Evolutionary conservation across 2,888 invertebrate genomes (phyloP), one percentile per base, ranked within the genome.

Genomic region (Nipponacmea schrenckii): DNA sequence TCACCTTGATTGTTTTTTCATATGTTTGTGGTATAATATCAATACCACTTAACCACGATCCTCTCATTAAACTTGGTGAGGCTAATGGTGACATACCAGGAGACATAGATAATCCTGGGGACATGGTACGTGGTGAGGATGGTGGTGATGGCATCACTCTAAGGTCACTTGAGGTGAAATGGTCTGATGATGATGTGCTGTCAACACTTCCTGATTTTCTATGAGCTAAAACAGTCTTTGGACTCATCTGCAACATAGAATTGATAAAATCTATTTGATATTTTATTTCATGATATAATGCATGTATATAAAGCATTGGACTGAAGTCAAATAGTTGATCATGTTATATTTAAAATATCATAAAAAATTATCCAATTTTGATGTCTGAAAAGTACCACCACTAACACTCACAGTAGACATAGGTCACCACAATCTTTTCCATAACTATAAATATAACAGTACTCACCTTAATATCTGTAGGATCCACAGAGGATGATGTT

Each of bases 1-100:
- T 90, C 39, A 92, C 88, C 78, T 90, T 90, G 73, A 92, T 90
- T 76, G 90, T 90, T 75, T 90, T 85, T 84, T 92, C 92, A 31
- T 92, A 86, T 20, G 90, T 90, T 3, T 90, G 76, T 1, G 92
- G 91, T 48, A 92, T 87, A 64, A 90, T 87, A 26, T 81, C 79
- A 20, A 76, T 79, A 68, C 85, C 81, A 45, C 86, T 79, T 2
- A 81, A 79, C 48, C 82, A 73, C 62, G 77, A 75, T 26, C 31
- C 79, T 67, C 83, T 74, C 72, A 79, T 78, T 62, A 82, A 73
- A 73, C 74, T 81, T 2, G 85, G 85, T 8, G 86, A 84, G 48
- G 81, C 76, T 1, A 83, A 73, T 2, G 85, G 85, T 20, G 84
- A 85, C 66, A 80, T 78, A 10, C 83, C 82, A 3, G 83, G 83